Evolutionary conservation across 92 coral and sea anemone species (phyloP).

Genomic region (Epizoanthus rinbou): DNA sequence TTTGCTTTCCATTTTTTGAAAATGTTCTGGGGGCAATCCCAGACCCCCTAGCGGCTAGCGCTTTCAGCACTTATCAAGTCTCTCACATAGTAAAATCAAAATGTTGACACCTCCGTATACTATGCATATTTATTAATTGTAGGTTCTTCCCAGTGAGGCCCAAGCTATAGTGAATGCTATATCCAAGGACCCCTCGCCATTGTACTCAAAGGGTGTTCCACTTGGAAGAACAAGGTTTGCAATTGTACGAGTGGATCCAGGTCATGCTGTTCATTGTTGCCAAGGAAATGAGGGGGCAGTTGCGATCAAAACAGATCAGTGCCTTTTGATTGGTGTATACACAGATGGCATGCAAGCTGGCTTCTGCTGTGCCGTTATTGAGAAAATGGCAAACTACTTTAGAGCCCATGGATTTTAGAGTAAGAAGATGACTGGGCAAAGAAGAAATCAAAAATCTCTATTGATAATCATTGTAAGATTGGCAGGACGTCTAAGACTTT

Average conservation of each 20-base stretch:
- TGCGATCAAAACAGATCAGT: constrained; percentile 86
- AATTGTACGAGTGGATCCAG: constrained; percentile 86
- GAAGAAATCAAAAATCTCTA: no score
- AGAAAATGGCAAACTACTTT: constrained; percentile 87
- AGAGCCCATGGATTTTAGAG: constrained; percentile 72
- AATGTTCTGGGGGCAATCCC: no score
- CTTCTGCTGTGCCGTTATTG: constrained; percentile 86
- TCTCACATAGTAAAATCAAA: no score
- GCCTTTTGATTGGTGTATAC: constrained; percentile 93
- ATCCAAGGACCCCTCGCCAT: constrained; percentile 80
- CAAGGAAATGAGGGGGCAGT: constrained; percentile 90
- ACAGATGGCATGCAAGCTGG: constrained; percentile 94
- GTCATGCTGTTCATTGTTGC: constrained; percentile 78
- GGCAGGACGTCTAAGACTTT: no score
- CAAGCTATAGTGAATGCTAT: constrained; percentile 79
- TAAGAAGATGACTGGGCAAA: not conserved
- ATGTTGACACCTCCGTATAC: no score
- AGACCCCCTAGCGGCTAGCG: no score
- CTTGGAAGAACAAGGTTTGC: constrained; percentile 74
- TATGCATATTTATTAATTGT: not conserved
- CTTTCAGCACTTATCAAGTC: no score
- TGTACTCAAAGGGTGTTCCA: constrained; percentile 80
- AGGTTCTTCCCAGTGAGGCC: constrained; percentile 90
- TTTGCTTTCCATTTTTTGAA: no score
- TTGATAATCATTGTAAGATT: no score